Conservation (phyloP, 2,797 vertebrate genomes). For the Tokudaia tokunoshimensis region DNA sequence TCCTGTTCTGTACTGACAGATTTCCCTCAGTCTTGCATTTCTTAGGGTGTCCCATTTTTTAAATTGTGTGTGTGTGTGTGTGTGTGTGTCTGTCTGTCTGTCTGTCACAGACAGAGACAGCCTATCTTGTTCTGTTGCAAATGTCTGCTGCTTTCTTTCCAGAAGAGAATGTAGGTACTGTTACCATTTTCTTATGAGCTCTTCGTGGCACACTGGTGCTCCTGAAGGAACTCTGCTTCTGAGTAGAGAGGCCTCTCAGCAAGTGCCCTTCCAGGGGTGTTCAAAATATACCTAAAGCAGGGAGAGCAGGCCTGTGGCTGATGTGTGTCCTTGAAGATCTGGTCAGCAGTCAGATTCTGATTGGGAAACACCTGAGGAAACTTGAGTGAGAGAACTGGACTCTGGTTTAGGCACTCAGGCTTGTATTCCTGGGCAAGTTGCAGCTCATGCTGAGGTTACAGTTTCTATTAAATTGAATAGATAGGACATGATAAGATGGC, state of each 20-base stretch:
- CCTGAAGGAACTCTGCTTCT: not conserved
- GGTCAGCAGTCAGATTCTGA: not conserved
- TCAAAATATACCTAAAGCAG: not conserved
- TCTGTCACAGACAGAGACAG: not conserved
- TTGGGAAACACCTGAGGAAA: not conserved
- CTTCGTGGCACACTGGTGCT: not conserved
- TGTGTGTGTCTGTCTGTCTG: not conserved
- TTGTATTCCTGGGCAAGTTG: not conserved
- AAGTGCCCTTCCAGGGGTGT: not conserved
- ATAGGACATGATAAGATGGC: not conserved
- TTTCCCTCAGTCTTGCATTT: slow-evolving; percentile 34
- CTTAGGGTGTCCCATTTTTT: not conserved
- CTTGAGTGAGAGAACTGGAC: slow-evolving; percentile 3
- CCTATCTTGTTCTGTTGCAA: not conserved
- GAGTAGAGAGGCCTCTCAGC: not conserved
- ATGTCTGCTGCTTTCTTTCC: not conserved
- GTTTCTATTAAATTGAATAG: slow-evolving; percentile 8
- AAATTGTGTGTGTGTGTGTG: not conserved
- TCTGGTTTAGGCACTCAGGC: slow-evolving; percentile 42
- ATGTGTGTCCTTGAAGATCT: not conserved
- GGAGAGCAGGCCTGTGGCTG: not conserved
- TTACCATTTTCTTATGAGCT: slow-evolving; percentile 19
- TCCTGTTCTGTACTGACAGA: slow-evolving; percentile 26
- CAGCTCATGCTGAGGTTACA: not conserved
- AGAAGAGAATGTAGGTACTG: not conserved